These are phyloP conservation scores for Chesias legatella DNA, from an alignment of 2,888 invertebrate genomes.

Conservation along the genomic window DNA sequence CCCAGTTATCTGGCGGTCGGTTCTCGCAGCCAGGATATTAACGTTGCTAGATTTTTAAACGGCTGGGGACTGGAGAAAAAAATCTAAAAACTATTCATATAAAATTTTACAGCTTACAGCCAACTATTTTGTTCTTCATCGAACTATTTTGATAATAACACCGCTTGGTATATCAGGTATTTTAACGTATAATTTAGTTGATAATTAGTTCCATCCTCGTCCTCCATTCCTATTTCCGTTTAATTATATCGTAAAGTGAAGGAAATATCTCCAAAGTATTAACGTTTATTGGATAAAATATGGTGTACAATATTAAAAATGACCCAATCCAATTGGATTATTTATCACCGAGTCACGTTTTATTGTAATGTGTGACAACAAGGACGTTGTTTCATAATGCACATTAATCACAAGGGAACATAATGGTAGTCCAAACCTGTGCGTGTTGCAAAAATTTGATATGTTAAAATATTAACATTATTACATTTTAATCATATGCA, in stretches of 20 bases:
- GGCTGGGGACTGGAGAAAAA: conserved; percentile 28
- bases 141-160: too few species aligned
- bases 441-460: too few species aligned
- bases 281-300: conserved; percentile 12
- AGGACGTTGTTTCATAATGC: conserved; percentile 53
- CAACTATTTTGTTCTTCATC: too few species aligned
- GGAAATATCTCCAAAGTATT: conserved; percentile 5
- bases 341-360: conserved; percentile 29
- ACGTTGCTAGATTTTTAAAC: conserved; percentile 40
- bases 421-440: conserved; percentile 14
- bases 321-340: conserved; percentile 25
- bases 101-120: too few species aligned
- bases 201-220: too few species aligned
- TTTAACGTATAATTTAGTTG: too few species aligned
- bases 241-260: too few species aligned
- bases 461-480: too few species aligned
- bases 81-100: conserved; percentile 17
- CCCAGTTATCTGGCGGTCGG: conserved; percentile 26
- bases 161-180: too few species aligned
- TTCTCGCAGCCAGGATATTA: conserved; percentile 43
- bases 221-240: too few species aligned
- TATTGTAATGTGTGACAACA: conserved; percentile 39
- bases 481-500: too few species aligned
- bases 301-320: conserved; percentile 13
- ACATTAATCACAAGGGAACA: conserved; percentile 53